These are phyloP conservation scores for Physocephala rufipes DNA, from an alignment of 2,888 invertebrate species.

Conservation along the genomic window DNA sequence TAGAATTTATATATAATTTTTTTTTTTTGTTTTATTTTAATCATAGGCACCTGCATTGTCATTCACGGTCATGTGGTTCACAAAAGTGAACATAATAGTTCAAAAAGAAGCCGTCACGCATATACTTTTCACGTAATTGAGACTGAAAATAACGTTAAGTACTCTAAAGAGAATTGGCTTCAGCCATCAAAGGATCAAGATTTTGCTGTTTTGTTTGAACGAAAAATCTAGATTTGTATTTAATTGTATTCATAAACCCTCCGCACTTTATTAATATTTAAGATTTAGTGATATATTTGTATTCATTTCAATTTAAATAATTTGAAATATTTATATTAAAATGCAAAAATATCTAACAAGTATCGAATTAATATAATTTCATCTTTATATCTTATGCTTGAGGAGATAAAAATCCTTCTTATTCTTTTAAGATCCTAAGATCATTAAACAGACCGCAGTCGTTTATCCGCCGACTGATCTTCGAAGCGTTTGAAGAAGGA, in stretches of 20 bases:
- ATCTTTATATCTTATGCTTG: no score
- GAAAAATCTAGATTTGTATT: slow-evolving; percentile 53
- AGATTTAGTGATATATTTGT: not conserved
- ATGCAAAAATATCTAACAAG: no score
- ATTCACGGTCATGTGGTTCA: slow-evolving; percentile 95
- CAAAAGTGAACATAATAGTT: slow-evolving; percentile 87
- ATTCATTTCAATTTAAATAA: not conserved
- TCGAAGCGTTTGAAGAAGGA: not conserved
- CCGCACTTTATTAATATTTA: not conserved
- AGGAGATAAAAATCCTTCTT: no score
- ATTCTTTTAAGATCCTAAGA: no score
- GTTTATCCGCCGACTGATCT: no score
- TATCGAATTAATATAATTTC: no score
- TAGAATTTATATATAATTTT: not conserved
- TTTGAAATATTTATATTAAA: no score
- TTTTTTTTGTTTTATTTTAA: not conserved
- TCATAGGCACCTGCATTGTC: slow-evolving; percentile 82
- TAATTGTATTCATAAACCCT: not conserved
- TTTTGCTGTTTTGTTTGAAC: slow-evolving; percentile 73
- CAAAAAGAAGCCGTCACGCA: slow-evolving; percentile 84
- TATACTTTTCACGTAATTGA: slow-evolving; percentile 97
- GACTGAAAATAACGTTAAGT: slow-evolving; percentile 73
- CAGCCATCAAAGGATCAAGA: slow-evolving; percentile 76
- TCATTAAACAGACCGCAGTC: no score
- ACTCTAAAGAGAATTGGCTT: slow-evolving; percentile 86